Base-by-base conservation (phyloP, 2,888 invertebrate species). In the Aporophyla nigra region DNA sequence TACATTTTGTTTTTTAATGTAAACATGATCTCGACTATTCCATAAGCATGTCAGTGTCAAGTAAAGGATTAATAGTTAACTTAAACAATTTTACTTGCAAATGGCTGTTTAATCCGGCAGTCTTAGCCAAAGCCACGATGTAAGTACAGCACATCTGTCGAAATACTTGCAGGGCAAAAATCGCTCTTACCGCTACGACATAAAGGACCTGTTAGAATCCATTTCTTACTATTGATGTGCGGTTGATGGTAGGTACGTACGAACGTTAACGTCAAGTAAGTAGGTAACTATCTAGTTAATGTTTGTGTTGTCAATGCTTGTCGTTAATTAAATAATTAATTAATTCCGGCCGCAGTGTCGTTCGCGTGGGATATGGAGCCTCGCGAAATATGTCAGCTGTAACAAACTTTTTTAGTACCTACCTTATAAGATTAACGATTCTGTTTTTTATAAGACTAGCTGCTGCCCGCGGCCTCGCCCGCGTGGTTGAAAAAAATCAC, bases 251-350 rank as follows among this genome's bases (percentile, higher is more conserved):
- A n/a, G 53, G 43, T 69, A 43, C 43, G 5, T 16, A 33, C n/a
- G 61, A 56, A 63, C 33, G 49, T 58, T 58, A 24, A 58, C 71
- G 27, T 58, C 46, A 63, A 27, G 71, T 66, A 58, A 46, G 78
- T 53, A 53, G 43, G 70, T 33, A 63, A 65, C n/a, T 33, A 51
- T 61, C 16, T 59, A 66, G 80, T 80, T 80, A 43, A 79, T 74
- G 68, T 74, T 65, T 69, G 73, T 68, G n/a, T 70, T 56, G 68
- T 58, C 27, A 74, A 65, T 59, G 54, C 51, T 49, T 54, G 65
- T 61, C 72, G 73, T 80, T 75, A 80, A 71, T 80, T 71, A 67
- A 78, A 56, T 79, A 78, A 78, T 77, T 77, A 70, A 77, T 77
- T 77, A 33, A 62, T 80, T 71, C 51, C 9, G 14, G 43, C 59